Conservation (phyloP, 2,113 vertebrate species). For the Python bivittatus region DNA sequence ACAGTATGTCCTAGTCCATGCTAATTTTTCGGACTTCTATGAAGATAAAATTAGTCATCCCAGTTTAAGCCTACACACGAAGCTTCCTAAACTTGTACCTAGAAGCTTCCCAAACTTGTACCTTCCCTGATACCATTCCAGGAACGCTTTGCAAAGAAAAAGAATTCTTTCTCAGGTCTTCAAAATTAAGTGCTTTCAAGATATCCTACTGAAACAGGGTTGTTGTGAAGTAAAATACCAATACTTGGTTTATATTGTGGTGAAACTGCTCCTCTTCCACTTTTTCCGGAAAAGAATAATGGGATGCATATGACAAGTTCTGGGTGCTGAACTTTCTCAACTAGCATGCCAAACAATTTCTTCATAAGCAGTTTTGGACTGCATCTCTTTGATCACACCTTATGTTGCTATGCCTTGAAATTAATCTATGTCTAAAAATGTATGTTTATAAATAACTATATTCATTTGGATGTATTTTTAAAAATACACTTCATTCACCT, state of each 20-base stretch:
- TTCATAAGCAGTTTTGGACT: not conserved
- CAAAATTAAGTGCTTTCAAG: not conserved
- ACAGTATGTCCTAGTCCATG: not conserved
- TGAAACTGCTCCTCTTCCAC: not conserved
- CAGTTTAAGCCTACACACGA: not conserved
- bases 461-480: not conserved
- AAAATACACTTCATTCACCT: not conserved
- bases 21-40: not conserved
- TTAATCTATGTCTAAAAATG: not conserved
- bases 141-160: conserved; percentile 4
- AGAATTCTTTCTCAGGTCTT: not conserved
- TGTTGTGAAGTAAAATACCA: not conserved
- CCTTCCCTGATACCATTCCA: not conserved
- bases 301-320: not conserved
- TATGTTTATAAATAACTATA: not conserved
- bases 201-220: not conserved
- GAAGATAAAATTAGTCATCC: not conserved
- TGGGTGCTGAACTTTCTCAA: not conserved
- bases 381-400: not conserved
- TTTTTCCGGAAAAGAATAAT: not conserved
- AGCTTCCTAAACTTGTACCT: conserved; percentile 1
- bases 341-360: not conserved
- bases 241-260: not conserved
- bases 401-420: not conserved
- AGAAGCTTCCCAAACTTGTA: not conserved